These are phyloP conservation scores for Oscheius sp. DNA, from an alignment of 2,888 invertebrate species.

Conservation along the genomic window DNA sequence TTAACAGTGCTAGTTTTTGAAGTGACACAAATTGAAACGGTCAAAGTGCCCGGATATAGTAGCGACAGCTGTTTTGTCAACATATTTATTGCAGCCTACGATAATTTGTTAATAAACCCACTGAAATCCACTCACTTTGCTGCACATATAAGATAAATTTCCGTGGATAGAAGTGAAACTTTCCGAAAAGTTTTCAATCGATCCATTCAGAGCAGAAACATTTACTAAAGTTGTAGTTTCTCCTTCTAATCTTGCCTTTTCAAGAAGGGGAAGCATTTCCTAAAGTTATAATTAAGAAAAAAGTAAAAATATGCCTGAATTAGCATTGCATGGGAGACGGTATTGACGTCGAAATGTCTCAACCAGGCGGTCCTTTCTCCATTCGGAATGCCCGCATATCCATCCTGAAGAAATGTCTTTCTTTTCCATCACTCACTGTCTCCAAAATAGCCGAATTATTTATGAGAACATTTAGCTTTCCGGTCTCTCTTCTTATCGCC, in stretches of 20 bases:
- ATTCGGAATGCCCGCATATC: slow-evolving; percentile 9
- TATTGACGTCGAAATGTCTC: slow-evolving; percentile 26
- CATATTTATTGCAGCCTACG: slow-evolving; percentile 25
- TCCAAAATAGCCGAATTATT: slow-evolving; percentile 32
- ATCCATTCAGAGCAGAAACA: slow-evolving; percentile 28
- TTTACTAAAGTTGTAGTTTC: slow-evolving; percentile 20
- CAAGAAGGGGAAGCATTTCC: slow-evolving; percentile 22
- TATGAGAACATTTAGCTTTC: slow-evolving; percentile 20
- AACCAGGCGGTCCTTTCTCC: slow-evolving; percentile 27
- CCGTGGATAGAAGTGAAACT: slow-evolving; percentile 17
- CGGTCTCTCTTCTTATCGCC: slow-evolving; percentile 16
- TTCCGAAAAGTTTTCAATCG: background rate
- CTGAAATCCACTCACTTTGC: slow-evolving; percentile 8
- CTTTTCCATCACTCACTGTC: background rate
- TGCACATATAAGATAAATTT: slow-evolving; percentile 26
- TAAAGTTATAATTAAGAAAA: background rate
- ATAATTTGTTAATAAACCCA: background rate
- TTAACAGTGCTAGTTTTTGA: slow-evolving; percentile 22
- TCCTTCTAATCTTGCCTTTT: slow-evolving; percentile 3
- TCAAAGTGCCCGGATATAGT: slow-evolving; percentile 9
- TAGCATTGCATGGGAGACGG: slow-evolving; percentile 26
- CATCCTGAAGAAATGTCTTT: background rate
- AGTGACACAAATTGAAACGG: slow-evolving; percentile 23
- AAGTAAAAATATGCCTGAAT: slow-evolving; percentile 22
- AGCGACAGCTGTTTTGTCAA: slow-evolving; percentile 26